Base-by-base conservation (phyloP, 2,888 invertebrate genomes). In the Parascotia fuliginaria region DNA sequence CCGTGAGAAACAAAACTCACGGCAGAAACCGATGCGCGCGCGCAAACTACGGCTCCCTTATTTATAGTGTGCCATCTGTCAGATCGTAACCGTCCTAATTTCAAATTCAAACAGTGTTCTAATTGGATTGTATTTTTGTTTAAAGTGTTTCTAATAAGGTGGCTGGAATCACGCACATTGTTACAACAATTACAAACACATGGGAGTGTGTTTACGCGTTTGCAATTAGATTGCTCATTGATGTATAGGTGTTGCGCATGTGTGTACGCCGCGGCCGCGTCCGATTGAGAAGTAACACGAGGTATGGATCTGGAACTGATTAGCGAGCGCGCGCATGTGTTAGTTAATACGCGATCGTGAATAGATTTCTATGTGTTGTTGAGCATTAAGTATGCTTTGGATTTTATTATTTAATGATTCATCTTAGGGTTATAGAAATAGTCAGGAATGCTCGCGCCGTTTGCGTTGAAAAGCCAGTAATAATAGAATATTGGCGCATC, bases 331-430 rank as follows among this genome's bases (percentile, higher is more conserved):
- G 74, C 77, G 82, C 77, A 75, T 84, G 89, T 88, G 85, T 87
- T 86, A 73, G 85, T 84, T 81, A 81, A 81, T 75, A 81, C 79
- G 76, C 73, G 73, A 79, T 82, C 83, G 79, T 81, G 87, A 87
- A 89, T 85, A 88, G 81, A 82, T 75, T 76, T 77, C 75, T 78
- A 75, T 81, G 82, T 85, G 88, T 85, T 84, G 82, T 82, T 79
- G 84, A 80, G 91, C 89, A 90, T 91, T 91, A 91, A 91, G 91
- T 90, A 85, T 84, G 90, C 90, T 89, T 89, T 85, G 73, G 83
- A 91, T 92, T 92, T 92, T 91, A 92, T 92, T 91, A 92, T 91
- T 91, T 91, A 92, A 91, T 92, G 92, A 92, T 87, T 92, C 92
- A 92, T 90, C 89, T 89, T 86, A 86, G 88, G 89, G 87, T 86